Evolutionary conservation across 2,888 invertebrate genomes (phyloP).

Genomic region (Epirrhoe tristata): DNA sequence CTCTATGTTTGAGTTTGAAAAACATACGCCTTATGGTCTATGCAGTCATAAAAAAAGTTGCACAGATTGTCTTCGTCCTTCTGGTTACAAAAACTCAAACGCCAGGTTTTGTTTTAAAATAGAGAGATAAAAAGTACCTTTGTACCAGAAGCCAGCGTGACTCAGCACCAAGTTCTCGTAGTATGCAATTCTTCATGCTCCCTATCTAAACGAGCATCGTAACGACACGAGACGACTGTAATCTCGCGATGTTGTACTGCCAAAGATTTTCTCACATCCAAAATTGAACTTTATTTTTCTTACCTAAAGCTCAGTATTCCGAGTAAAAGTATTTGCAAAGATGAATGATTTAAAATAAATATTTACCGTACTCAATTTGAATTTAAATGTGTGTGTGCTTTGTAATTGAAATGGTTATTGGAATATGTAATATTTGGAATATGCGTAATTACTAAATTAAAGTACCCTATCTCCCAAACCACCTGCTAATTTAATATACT

Average conservation of each 20-base stretch:
- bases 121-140: slow-evolving; percentile 13
- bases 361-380: slow-evolving; percentile 38
- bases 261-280: slow-evolving; percentile 45
- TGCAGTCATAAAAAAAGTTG: background rate
- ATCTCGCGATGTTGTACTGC: slow-evolving; percentile 71
- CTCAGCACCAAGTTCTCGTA: slow-evolving; percentile 61
- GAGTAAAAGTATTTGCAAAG: slow-evolving; percentile 35
- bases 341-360: slow-evolving; percentile 61
- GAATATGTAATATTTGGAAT: slow-evolving; percentile 10
- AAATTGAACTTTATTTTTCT: slow-evolving; percentile 55
- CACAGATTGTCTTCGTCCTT: background rate
- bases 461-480: background rate
- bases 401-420: slow-evolving; percentile 22
- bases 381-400: slow-evolving; percentile 35
- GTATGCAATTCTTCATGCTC: slow-evolving; percentile 80
- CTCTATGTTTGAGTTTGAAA: too few relatives aligned
- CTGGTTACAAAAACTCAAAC: background rate
- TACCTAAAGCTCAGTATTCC: slow-evolving; percentile 44
- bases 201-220: slow-evolving; percentile 84
- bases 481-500: background rate
- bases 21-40: too few relatives aligned
- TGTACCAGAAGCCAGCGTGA: slow-evolving; percentile 38
- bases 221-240: slow-evolving; percentile 74
- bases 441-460: background rate
- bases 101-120: background rate